Evolutionary conservation across 1,140 invertebrate species (phyloP), one percentile per base, ranked within the genome.

Genomic region (Lerema accius): DNA sequence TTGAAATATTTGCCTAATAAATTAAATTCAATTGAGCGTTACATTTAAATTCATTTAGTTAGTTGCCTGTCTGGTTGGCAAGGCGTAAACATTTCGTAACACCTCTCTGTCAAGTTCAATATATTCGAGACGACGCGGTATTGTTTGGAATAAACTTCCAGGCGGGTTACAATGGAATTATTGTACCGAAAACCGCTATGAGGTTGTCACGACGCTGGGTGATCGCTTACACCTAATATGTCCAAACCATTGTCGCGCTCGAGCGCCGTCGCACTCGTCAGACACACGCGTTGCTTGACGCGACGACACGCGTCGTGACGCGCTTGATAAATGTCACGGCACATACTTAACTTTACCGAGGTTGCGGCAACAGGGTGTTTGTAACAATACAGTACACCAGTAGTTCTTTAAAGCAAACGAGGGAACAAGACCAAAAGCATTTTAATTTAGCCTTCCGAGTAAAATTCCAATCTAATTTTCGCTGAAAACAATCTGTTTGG

Each of bases 401-500:
- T n/a, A n/a, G n/a, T n/a, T n/a, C n/a, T n/a, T n/a, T n/a, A n/a
- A n/a, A n/a, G n/a, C n/a, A n/a, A n/a, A n/a, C n/a, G n/a, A n/a
- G n/a, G n/a, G n/a, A n/a, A n/a, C n/a, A n/a, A n/a, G n/a, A n/a
- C n/a, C n/a, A n/a, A n/a, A n/a, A n/a, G n/a, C n/a, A n/a, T 23
- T 66, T 73, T 76, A 69, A 76, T 78, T 78, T 72, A 70, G 67
- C 63, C 63, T 67, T 58, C 63, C 40, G 51, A 70, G 50, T 72
- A 71, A 68, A 71, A 79, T 73, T 73, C 60, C 67, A 78, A 77
- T 76, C 69, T 70, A 79, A 78, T 78, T 82, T 76, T 61, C 65
- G 66, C 71, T 70, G 76, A 73, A 84, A 82, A 82, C 80, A 82
- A 84, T 80, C 76, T 79, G 79, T 84, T 84, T 80, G 76, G 62